A percentile compares a stretch with the other conserved stretches of the same genome.
phyloP scores from a whole-genome alignment of 2,113 vertebrate genomes.

The Sisor rabdophorus region DNA sequence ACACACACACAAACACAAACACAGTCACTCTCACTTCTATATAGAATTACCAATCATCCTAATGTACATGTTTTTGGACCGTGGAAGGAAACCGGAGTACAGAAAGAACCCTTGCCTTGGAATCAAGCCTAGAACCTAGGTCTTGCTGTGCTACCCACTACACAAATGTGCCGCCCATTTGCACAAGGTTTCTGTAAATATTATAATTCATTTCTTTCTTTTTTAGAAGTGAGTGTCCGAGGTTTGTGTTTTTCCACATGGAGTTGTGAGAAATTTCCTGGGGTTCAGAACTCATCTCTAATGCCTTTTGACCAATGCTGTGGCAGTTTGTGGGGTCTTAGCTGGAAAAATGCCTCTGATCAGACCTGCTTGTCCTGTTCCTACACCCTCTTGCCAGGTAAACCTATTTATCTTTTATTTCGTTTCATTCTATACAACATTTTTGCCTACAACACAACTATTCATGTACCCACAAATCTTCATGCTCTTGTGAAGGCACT shows the following conservation, averaged over 20 bases:
- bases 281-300: constrained; percentile 66
- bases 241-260: constrained; percentile 76
- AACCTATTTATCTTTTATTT: neutral
- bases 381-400: constrained; percentile 66
- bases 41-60: too few relatives aligned
- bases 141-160: too few relatives aligned
- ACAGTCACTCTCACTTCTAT: too few relatives aligned
- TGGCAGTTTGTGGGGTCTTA: constrained; percentile 73
- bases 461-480: too few relatives aligned
- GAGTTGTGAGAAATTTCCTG: constrained; percentile 70
- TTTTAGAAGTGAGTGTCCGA: constrained; percentile 53
- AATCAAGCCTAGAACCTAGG: too few relatives aligned
- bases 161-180: too few relatives aligned
- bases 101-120: too few relatives aligned
- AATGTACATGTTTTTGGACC: too few relatives aligned
- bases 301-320: constrained; percentile 81
- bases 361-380: constrained; percentile 77
- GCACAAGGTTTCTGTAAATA: neutral
- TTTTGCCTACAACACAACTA: neutral
- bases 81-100: too few relatives aligned
- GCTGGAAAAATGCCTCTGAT: constrained; percentile 76
- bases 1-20: too few relatives aligned
- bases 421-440: neutral
- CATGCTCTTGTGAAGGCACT: too few relatives aligned
- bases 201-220: neutral